Percentiles rank a stretch among this genome's conserved stretches.
phyloP scores from a whole-genome alignment of 2,113 vertebrate genomes.

The Xyrauchen texanus region DNA sequence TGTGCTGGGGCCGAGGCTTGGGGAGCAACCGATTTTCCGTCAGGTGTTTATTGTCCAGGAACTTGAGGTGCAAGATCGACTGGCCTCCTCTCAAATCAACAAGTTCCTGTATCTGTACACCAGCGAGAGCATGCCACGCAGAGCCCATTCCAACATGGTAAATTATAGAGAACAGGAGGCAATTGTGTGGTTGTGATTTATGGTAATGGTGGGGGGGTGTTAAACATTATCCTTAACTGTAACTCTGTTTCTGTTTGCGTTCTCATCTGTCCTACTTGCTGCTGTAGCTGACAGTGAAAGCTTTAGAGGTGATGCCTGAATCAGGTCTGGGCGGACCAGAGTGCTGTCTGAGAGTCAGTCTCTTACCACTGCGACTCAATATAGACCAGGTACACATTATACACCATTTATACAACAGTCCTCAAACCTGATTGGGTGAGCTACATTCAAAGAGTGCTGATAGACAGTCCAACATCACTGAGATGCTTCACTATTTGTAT shows the following conservation, averaged over 20 bases:
- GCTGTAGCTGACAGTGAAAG: constrained; percentile 85
- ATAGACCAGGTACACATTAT: constrained; percentile 81
- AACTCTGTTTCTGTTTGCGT: constrained; percentile 6
- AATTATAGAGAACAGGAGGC: constrained; percentile 16
- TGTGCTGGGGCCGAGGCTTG: constrained; percentile 55
- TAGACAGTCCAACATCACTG: no score
- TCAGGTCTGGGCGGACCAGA: constrained; percentile 82
- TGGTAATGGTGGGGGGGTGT: no score
- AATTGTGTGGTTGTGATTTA: no score
- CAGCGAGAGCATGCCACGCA: constrained; percentile 87
- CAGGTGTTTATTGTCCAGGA: constrained; percentile 93
- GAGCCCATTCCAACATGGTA: constrained; percentile 92
- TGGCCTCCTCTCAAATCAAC: constrained; percentile 89
- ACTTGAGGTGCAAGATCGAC: constrained; percentile 86
- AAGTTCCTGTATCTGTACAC: constrained; percentile 92
- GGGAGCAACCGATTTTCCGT: constrained; percentile 84
- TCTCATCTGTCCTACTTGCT: not conserved
- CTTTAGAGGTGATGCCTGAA: constrained; percentile 84
- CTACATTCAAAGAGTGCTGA: no score
- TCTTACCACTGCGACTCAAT: constrained; percentile 87
- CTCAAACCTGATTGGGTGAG: no score
- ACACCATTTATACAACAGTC: no score
- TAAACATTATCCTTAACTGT: not conserved
- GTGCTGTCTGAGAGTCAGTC: constrained; percentile 86
- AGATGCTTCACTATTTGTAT: no score